Conservation (phyloP, 2,888 invertebrate genomes). For the Bugula neritina region DNA sequence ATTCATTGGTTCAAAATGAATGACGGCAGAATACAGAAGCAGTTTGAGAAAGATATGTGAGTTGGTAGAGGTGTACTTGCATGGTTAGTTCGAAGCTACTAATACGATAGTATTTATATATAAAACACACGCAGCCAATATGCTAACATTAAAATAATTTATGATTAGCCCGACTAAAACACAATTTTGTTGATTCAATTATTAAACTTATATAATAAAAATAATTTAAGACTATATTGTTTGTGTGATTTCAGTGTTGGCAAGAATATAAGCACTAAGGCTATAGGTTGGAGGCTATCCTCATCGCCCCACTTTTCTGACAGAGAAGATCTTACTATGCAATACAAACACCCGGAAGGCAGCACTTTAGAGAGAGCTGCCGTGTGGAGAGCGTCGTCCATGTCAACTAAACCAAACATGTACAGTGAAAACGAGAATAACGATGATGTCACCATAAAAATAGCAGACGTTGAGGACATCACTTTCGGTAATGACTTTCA, state of each 20-base stretch:
- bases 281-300: not conserved
- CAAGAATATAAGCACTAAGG: conserved; percentile 25
- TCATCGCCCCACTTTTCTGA: conserved; percentile 26
- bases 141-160: too few species aligned
- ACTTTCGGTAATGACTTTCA: conserved; percentile 11
- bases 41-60: conserved; percentile 12
- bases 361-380: conserved; percentile 66
- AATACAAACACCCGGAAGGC: conserved; percentile 33
- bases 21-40: conserved; percentile 30
- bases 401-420: conserved; percentile 31
- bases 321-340: conserved; percentile 31
- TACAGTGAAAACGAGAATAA: conserved; percentile 29
- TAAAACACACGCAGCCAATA: too few species aligned
- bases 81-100: too few species aligned
- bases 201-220: too few species aligned
- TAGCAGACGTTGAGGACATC: conserved; percentile 28
- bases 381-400: conserved; percentile 68
- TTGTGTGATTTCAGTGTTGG: conserved; percentile 24
- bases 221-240: too few species aligned
- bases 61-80: too few species aligned
- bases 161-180: too few species aligned
- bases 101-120: too few species aligned
- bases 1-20: conserved; percentile 65
- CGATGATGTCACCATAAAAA: not conserved
- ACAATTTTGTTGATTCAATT: too few species aligned